phyloP scores from a whole-genome alignment of 2,113 vertebrate species.

The Entomyzon cyanotis region DNA sequence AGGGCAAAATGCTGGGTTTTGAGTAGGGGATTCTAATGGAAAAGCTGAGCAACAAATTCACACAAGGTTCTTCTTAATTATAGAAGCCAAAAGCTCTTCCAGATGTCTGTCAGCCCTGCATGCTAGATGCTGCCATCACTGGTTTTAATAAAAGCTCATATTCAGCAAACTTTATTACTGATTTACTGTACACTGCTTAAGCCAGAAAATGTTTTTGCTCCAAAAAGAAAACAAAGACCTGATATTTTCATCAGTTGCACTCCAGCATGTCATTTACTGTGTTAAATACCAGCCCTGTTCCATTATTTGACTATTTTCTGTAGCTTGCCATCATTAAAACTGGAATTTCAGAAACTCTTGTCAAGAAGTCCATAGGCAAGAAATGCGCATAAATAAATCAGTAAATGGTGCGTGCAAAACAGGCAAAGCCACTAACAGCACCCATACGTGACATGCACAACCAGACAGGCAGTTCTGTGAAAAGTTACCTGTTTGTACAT shows the following conservation, averaged over 20 bases:
- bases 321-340: neutral
- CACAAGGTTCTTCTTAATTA: slow-evolving; percentile 50
- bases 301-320: neutral
- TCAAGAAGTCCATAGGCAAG: neutral
- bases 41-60: slow-evolving; percentile 56
- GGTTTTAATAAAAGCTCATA: slow-evolving; percentile 60
- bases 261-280: neutral
- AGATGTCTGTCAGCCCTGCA: slow-evolving; percentile 46
- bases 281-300: neutral
- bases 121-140: slow-evolving; percentile 45
- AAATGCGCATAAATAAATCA: neutral
- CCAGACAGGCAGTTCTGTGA: neutral
- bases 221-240: slow-evolving; percentile 13
- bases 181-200: slow-evolving; percentile 24
- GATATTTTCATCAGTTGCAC: slow-evolving; percentile 20
- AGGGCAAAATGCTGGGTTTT: neutral
- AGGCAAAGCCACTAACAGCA: neutral
- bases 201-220: slow-evolving; percentile 29
- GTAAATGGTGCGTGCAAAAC: neutral
- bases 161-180: slow-evolving; percentile 47
- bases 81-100: slow-evolving; percentile 49
- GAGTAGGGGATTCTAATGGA: slow-evolving; percentile 38
- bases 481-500: slow-evolving; percentile 30
- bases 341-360: neutral
- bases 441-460: neutral